Base-by-base conservation (phyloP, 1,140 invertebrate genomes). In the Choristoneura fumiferana region DNA sequence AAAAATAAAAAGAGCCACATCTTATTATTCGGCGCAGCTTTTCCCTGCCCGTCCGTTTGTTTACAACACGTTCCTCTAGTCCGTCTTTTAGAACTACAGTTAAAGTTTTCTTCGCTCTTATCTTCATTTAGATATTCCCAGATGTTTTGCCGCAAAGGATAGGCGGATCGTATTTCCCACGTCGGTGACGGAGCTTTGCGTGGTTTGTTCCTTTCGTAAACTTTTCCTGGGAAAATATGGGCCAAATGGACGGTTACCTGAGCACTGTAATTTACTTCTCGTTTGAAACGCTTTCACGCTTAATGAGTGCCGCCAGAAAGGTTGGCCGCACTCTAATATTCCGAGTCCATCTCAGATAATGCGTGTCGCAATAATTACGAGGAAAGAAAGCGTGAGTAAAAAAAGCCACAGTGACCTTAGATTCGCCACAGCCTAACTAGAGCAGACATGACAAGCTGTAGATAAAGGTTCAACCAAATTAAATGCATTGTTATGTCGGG, bases 91-190 rank as follows among this genome's bases (percentile, higher is more conserved):
- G 22, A 53, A 34, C 22, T 13, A 37, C 54, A 54, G 8, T 60
- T 65, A 33, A 36, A 54, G 34, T 65, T 61, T 49, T 54, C 58
- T 12, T 52, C 15, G 43, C 40, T 37, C 18, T 71, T 73, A 57
- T 72, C 67, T 57, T 75, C 70, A 34, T 73, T 65, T 6, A 73
- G 66, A 66, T 78, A 78, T 65, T 84, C 75, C 65, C 73, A 84
- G 60, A 83, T 78, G 67, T 78, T 81, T 58, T 72, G 71, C 18
- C 76, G 69, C 58, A 71, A 56, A 52, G 71, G 66, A 58, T 76
- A 71, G 56, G 64, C 69, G 14, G 78, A 78, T 63, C 71, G 71
- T 58, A 71, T 69, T 70, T 72, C 71, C 59, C 71, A 67, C 3
- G 57, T 65, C 36, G 67, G 39, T 12, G 61, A 54, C 40, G 68